Evolutionary conservation across 2,888 invertebrate genomes (phyloP), one percentile per base, ranked within the genome.

Genomic region (Acanthacorydalis orientalis): DNA sequence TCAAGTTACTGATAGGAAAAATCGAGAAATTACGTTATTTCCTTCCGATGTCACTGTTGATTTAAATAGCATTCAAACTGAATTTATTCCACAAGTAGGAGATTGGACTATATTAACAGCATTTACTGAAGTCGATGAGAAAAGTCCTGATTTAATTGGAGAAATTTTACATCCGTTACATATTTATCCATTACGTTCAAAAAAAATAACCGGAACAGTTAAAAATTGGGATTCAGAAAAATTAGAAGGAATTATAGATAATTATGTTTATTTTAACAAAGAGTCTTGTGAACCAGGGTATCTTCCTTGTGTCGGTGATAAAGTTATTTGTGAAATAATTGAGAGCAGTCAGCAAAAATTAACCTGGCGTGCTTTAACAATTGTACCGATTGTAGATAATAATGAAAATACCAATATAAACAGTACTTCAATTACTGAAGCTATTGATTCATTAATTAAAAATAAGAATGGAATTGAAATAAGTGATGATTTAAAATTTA

Each of bases 51-150:
- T 80, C n/a, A 68, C 63, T 47, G 67, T 83, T 44, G 70, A 74
- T 57, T 64, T 85, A 44, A 78, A 84, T 57, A 62, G 69, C 43
- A 70, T 81, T 1, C 64, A 68, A 52, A 71, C 77, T 2, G 73
- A 73, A 45, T 80, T 84, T 60, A 61, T 82, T 38, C 84, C 84
- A 1, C 63, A 77, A 14, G 65, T 72, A 51, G 85, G 85, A 2
- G 86, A 86, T 60, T 78, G 79, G 70, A 57, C 86, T 15, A 72
- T 74, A 58, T 57, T 84, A 37, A 71, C 72, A 50, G 77, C 77
- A 44, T 69, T 73, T 52, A 73, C 80, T 10, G 76, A 79, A 58
- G 63, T 76, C 45, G 70, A 81, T 60, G 73, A 75, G 51, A 59
- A 68, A 8, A 68, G 68, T n/a, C 60, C 67, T 1, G 67, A 73